phyloP scores from a whole-genome alignment of 2,888 invertebrate species.

The Ctenicera cuprea region DNA sequence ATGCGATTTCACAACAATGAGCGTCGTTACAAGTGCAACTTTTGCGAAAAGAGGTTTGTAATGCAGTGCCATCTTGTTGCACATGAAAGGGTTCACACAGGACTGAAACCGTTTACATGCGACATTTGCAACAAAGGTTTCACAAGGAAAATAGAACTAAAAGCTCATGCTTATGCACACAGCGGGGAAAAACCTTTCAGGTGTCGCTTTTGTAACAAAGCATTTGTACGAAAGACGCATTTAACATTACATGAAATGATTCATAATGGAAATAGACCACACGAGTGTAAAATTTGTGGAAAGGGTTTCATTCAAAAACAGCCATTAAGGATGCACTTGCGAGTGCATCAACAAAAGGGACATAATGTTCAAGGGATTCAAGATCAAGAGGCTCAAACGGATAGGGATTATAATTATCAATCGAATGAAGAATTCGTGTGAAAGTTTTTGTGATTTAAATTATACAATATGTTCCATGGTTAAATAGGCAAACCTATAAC shows the following conservation, averaged over 20 bases:
- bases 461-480: too few species aligned
- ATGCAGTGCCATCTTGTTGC: conserved; percentile 67
- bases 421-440: neutral
- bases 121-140: conserved; percentile 56
- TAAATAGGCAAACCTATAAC: too few species aligned
- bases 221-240: conserved; percentile 23
- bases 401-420: neutral
- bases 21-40: conserved; percentile 64
- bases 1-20: conserved; percentile 64
- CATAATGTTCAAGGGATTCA: neutral
- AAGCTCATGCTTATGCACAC: conserved; percentile 13
- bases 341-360: neutral
- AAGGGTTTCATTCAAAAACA: conserved; percentile 36
- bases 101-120: conserved; percentile 63
- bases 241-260: conserved; percentile 29
- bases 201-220: conserved; percentile 35
- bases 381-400: neutral
- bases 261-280: conserved; percentile 34
- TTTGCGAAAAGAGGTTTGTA: conserved; percentile 66
- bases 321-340: neutral
- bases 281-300: conserved; percentile 29
- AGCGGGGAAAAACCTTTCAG: conserved; percentile 27
- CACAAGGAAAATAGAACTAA: conserved; percentile 15
- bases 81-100: conserved; percentile 64
- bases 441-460: neutral